Evolutionary conservation across 2,888 invertebrate genomes (phyloP).

Genomic region (Lepidonotus clava): DNA sequence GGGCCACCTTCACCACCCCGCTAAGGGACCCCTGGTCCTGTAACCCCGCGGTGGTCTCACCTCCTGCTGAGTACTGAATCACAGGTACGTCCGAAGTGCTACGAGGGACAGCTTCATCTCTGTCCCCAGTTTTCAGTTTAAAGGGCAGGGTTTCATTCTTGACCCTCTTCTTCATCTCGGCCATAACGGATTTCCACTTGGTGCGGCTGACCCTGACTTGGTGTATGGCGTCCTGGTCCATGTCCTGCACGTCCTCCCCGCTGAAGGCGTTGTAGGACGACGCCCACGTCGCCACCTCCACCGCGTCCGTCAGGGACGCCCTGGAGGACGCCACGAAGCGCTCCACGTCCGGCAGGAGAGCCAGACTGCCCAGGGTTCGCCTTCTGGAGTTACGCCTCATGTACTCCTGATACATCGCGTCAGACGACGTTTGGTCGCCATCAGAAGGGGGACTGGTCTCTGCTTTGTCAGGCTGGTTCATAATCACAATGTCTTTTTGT

Average conservation of each 20-base stretch:
- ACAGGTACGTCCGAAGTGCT: neutral
- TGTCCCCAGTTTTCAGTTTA: neutral
- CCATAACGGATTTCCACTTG: constrained; percentile 50
- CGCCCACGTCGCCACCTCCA: constrained; percentile 1
- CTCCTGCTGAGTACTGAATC: neutral
- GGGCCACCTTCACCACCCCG: too few relatives aligned
- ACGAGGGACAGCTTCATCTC: neutral
- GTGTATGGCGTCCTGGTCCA: constrained; percentile 6
- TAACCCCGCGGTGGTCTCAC: too few relatives aligned
- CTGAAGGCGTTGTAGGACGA: neutral
- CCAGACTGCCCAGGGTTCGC: neutral
- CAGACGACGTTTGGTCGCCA: neutral
- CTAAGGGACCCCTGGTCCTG: too few relatives aligned
- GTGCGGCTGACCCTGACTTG: constrained; percentile 35
- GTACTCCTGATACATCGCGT: neutral
- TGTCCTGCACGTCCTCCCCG: neutral
- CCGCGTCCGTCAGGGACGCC: neutral
- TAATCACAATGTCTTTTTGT: neutral
- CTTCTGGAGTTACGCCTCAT: neutral
- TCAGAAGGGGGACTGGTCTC: neutral
- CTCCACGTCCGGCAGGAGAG: neutral
- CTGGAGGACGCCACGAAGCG: neutral
- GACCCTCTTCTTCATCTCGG: constrained; percentile 21
- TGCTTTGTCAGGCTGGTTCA: neutral
- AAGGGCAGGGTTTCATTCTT: neutral